phyloP scores from a whole-genome alignment of 1,140 invertebrate genomes.

The Drosophila nasuta region DNA sequence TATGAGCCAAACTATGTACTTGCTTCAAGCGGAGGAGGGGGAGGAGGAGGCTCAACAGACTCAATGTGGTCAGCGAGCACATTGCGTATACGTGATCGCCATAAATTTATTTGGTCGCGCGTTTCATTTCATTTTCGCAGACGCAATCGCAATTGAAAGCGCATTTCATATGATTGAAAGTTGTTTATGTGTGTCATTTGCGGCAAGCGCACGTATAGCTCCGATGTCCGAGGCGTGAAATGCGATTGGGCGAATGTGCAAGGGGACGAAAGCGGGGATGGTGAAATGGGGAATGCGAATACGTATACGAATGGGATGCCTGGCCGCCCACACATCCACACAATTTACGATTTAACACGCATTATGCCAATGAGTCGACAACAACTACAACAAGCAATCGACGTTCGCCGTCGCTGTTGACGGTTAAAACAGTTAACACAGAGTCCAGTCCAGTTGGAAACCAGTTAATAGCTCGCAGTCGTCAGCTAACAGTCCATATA shows the following conservation, averaged over 20 bases:
- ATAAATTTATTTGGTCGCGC: slow-evolving; percentile 60
- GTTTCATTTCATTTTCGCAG: slow-evolving; percentile 56
- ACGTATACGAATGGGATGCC: neutral
- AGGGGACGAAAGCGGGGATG: neutral
- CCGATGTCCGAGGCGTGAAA: slow-evolving; percentile 13
- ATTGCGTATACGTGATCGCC: slow-evolving; percentile 72
- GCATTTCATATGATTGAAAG: slow-evolving; percentile 74
- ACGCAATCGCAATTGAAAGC: slow-evolving; percentile 72
- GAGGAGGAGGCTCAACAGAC: neutral
- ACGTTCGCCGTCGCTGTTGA: neutral
- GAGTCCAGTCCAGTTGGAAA: neutral
- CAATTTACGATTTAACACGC: slow-evolving; percentile 35
- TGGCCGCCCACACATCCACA: neutral
- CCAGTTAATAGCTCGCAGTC: slow-evolving; percentile 2
- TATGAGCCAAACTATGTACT: slow-evolving; percentile 7
- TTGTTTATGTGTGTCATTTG: slow-evolving; percentile 56
- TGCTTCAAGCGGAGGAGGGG: neutral
- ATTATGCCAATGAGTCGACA: slow-evolving; percentile 47
- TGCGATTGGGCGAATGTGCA: slow-evolving; percentile 6
- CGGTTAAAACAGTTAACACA: slow-evolving; percentile 3
- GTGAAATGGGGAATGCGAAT: neutral
- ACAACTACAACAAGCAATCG: slow-evolving; percentile 4
- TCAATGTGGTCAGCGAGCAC: slow-evolving; percentile 11
- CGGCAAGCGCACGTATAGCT: slow-evolving; percentile 26
- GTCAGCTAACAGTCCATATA: slow-evolving; percentile 6